Conservation (phyloP, 2,888 invertebrate genomes). For the Drosophila ustulata region DNA sequence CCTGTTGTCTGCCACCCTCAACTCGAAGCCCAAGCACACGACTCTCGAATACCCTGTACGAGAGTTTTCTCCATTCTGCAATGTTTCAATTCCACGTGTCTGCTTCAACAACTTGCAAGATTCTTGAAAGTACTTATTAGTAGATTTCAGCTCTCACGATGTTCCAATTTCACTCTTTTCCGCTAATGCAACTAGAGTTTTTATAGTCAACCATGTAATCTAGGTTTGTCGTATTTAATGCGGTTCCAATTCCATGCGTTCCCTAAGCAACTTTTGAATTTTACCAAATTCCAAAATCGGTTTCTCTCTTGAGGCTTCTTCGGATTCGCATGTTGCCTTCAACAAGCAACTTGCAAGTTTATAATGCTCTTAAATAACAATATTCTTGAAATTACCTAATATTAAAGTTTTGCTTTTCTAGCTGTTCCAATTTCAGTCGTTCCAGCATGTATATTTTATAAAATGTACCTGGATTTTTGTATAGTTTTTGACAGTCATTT, state of each 20-base stretch:
- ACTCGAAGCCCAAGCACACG: background rate
- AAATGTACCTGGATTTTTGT: background rate
- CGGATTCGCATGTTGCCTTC: too few species aligned
- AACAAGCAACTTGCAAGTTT: too few species aligned
- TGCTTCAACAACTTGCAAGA: too few species aligned
- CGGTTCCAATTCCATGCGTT: too few species aligned
- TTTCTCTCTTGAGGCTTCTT: too few species aligned
- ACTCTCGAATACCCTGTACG: conserved; percentile 5
- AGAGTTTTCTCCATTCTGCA: too few species aligned
- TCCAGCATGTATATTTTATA: background rate
- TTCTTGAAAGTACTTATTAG: too few species aligned
- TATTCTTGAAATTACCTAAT: too few species aligned
- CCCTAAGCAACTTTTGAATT: background rate
- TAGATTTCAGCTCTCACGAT: too few species aligned
- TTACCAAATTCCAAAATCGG: background rate
- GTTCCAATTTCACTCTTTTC: background rate
- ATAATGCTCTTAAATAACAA: too few species aligned
- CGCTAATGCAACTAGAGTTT: background rate
- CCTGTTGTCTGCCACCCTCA: background rate
- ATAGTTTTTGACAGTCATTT: background rate
- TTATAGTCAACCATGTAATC: background rate
- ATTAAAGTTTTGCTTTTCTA: background rate
- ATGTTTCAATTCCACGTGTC: too few species aligned
- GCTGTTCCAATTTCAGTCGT: background rate
- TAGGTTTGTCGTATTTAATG: too few species aligned